A percentile compares a stretch with the other conserved stretches of the same genome.
Evolutionary conservation across 2,113 vertebrate species (phyloP).

Genomic region (Morone saxatilis): DNA sequence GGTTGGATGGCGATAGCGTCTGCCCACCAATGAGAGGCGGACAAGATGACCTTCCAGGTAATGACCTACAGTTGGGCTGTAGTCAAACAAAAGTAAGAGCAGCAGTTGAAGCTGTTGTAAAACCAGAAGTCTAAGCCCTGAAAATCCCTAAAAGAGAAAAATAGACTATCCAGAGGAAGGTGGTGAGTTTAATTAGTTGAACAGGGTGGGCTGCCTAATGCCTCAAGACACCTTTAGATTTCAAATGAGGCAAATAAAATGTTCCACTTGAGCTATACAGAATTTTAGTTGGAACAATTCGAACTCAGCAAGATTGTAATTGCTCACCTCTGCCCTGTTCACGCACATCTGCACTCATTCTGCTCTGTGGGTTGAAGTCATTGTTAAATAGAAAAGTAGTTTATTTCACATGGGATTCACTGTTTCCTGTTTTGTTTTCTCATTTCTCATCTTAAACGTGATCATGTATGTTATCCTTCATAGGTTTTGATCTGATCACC

Average conservation of each 20-base stretch:
- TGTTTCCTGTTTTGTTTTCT: background rate
- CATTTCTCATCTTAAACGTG: background rate
- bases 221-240: constrained; percentile 56
- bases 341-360: constrained; percentile 63
- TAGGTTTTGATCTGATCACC: constrained; percentile 88
- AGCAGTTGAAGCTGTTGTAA: background rate
- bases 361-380: constrained; percentile 18
- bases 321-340: constrained; percentile 45
- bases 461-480: background rate
- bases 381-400: constrained; percentile 13
- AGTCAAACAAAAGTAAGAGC: background rate
- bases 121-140: constrained; percentile 10
- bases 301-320: constrained; percentile 80
- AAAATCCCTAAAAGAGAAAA: constrained; percentile 29
- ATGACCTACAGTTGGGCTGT: background rate
- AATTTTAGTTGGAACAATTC: constrained; percentile 59
- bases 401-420: background rate
- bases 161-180: constrained; percentile 16
- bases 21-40: constrained; percentile 85
- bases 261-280: constrained; percentile 68
- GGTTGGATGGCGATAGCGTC: constrained; percentile 84
- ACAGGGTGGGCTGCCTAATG: constrained; percentile 45
- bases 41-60: constrained; percentile 89
- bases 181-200: constrained; percentile 60
- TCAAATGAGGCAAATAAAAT: constrained; percentile 80